Percentiles rank a stretch among this genome's conserved stretches.
Conservation (phyloP, 2,888 invertebrate genomes). For the Monopis laevigella region DNA sequence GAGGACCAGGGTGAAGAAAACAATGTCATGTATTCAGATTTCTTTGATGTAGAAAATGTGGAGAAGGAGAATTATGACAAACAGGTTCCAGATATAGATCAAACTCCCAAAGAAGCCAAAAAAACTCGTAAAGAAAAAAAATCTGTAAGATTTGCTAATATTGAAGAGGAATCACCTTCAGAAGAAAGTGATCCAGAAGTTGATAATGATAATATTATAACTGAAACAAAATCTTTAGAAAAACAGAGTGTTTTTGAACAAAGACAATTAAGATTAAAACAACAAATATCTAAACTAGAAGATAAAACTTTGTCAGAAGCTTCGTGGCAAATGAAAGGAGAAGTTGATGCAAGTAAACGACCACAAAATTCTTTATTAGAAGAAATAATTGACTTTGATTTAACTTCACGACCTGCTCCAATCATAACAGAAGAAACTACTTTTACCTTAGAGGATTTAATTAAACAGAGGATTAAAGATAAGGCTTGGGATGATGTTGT, state of each 20-base stretch:
- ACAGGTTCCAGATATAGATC: conserved; percentile 21
- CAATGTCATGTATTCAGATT: conserved; percentile 72
- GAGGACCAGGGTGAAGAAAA: conserved; percentile 46
- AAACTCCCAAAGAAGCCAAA: conserved; percentile 28
- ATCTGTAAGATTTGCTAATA: conserved; percentile 39
- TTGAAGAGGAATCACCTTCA: conserved; percentile 30
- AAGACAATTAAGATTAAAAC: conserved; percentile 75
- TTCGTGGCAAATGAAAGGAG: conserved; percentile 94
- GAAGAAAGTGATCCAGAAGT: conserved; percentile 26
- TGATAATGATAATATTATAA: conserved; percentile 18
- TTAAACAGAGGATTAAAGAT: conserved; percentile 91
- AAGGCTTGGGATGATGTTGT: conserved; percentile 94
- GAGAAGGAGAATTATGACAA: conserved; percentile 9
- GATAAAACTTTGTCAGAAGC: conserved; percentile 80
- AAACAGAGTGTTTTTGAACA: conserved; percentile 77
- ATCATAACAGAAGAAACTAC: conserved; percentile 93
- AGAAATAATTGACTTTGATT: conserved; percentile 91
- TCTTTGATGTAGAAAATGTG: conserved; percentile 60
- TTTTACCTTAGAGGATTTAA: conserved; percentile 86
- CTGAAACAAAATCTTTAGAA: conserved; percentile 25
- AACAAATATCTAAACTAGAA: conserved; percentile 76
- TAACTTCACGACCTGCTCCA: conserved; percentile 84
- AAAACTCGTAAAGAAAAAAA: conserved; percentile 28
- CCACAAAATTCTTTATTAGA: conserved; percentile 94
- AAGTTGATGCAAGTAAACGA: conserved; percentile 78